Conservation (phyloP, 2,888 invertebrate genomes). For the Amblyjoppa proteus region DNA sequence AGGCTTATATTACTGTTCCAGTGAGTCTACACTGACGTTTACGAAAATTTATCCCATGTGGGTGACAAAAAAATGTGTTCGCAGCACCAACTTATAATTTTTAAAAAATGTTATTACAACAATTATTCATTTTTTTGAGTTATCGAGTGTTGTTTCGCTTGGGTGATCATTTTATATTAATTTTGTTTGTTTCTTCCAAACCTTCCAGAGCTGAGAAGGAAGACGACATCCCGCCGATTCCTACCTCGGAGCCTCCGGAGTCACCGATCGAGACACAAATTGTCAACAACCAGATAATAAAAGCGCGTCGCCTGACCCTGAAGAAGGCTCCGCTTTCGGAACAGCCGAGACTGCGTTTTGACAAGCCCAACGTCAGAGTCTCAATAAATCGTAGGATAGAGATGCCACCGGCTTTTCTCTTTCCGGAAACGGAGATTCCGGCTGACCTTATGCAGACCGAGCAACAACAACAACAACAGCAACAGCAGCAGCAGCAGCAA, state of each 20-base stretch:
- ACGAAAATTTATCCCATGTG: neutral
- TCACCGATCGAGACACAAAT: constrained; percentile 81
- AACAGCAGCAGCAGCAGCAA: constrained; percentile 71
- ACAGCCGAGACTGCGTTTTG: constrained; percentile 90
- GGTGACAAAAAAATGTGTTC: neutral
- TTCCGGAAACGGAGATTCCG: constrained; percentile 91
- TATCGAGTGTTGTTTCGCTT: neutral
- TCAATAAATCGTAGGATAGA: constrained; percentile 91
- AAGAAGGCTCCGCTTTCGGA: constrained; percentile 93
- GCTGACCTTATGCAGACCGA: constrained; percentile 86
- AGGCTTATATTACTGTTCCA: constrained; percentile 3
- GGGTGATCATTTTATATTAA: neutral
- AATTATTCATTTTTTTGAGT: neutral
- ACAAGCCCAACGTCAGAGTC: constrained; percentile 88
- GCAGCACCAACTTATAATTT: neutral
- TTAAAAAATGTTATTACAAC: neutral
- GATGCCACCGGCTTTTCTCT: constrained; percentile 93
- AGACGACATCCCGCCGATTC: constrained; percentile 82
- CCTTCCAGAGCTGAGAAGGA: constrained; percentile 80
- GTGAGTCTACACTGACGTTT: constrained; percentile 21
- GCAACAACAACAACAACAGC: constrained; percentile 79
- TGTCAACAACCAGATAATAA: constrained; percentile 86
- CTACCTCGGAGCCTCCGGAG: constrained; percentile 83
- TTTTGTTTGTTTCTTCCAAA: constrained; percentile 32
- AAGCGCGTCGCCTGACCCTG: constrained; percentile 93